phyloP scores from a whole-genome alignment of 2,888 invertebrate species.

The Tridacna crocea region DNA sequence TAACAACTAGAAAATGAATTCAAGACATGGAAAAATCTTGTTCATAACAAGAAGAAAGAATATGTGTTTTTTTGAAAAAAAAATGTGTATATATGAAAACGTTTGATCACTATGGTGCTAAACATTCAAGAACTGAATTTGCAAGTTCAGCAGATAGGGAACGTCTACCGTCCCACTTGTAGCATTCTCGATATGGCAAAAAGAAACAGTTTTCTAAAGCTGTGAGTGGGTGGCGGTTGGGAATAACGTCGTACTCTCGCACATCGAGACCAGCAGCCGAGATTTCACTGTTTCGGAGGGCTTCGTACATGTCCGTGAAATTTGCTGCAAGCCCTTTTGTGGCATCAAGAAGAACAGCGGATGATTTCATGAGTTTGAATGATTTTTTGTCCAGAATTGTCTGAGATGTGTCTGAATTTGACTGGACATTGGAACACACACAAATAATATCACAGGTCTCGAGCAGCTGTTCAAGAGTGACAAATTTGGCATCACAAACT shows the following conservation, averaged over 20 bases:
- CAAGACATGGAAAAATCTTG: too few species aligned
- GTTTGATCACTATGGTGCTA: constrained; percentile 1
- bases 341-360: constrained; percentile 93
- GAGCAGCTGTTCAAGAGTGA: constrained; percentile 90
- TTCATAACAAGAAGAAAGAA: too few species aligned
- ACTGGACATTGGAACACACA: constrained; percentile 89
- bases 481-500: constrained; percentile 88
- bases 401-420: constrained; percentile 86
- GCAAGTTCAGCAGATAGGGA: constrained; percentile 55
- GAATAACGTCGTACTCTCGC: constrained; percentile 88
- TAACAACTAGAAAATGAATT: too few species aligned
- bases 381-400: constrained; percentile 90
- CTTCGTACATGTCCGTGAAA: constrained; percentile 91
- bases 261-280: constrained; percentile 95
- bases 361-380: constrained; percentile 93
- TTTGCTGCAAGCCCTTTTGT: constrained; percentile 88
- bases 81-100: background rate
- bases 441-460: constrained; percentile 93
- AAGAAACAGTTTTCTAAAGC: constrained; percentile 92
- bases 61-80: background rate
- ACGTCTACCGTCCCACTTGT: constrained; percentile 64
- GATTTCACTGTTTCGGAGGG: constrained; percentile 89
- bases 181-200: constrained; percentile 86
- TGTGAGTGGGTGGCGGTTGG: constrained; percentile 90
- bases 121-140: constrained; percentile 32